These are phyloP conservation scores for Calidris pugnax DNA, from an alignment of 2,113 vertebrate genomes.

Conservation along the genomic window DNA sequence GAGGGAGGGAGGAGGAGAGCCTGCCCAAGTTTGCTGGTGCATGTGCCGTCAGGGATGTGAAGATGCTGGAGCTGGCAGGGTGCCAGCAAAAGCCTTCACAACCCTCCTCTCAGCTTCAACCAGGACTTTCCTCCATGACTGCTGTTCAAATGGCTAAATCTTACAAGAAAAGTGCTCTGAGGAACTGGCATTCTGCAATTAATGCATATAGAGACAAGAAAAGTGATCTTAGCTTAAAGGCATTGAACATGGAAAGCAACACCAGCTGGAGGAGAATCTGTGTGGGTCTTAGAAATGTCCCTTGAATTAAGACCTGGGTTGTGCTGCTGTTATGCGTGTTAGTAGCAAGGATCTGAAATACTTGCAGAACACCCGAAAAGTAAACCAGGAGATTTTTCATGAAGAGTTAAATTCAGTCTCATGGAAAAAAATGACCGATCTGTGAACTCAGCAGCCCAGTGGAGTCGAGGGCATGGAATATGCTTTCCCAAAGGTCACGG, in stretches of 20 bases:
- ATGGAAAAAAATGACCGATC: background rate
- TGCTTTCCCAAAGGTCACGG: background rate
- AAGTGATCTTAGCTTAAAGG: background rate
- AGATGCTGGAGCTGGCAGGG: background rate
- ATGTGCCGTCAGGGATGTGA: background rate
- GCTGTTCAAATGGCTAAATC: background rate
- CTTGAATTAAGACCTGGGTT: background rate
- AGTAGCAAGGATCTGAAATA: background rate
- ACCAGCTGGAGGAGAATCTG: background rate
- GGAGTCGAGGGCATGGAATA: background rate
- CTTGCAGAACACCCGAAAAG: background rate
- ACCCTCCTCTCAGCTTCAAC: background rate
- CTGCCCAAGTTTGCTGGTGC: background rate
- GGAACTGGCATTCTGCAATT: background rate
- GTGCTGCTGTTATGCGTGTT: fast-evolving
- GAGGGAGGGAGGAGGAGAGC: background rate
- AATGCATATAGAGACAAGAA: background rate
- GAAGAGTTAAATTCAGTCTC: background rate
- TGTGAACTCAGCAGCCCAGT: background rate
- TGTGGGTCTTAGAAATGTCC: background rate
- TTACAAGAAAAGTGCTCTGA: background rate
- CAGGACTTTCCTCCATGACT: background rate
- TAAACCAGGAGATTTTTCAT: background rate
- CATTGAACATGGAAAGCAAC: background rate
- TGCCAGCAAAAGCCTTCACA: background rate